Evolutionary conservation across 1,140 invertebrate species (phyloP).

Genomic region (Achatina immaculata): DNA sequence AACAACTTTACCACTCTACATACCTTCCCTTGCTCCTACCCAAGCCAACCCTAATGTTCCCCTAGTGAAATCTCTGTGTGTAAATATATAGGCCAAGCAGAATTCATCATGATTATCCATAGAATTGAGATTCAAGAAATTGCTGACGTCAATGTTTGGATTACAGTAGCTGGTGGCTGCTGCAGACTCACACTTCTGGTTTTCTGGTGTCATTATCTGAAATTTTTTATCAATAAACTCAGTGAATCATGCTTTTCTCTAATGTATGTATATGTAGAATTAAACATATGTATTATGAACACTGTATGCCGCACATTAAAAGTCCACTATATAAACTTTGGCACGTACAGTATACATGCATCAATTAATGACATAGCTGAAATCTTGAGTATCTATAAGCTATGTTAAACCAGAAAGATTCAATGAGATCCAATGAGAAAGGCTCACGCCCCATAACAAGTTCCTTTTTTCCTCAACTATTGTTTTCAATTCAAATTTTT

Average conservation of each 20-base stretch:
- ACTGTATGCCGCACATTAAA: no score
- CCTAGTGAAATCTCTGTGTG: constrained; percentile 96
- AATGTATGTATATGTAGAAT: background rate
- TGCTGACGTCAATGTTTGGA: constrained; percentile 98
- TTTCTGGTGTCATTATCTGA: constrained; percentile 72
- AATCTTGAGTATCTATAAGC: no score
- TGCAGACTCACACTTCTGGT: constrained; percentile 58
- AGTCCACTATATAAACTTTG: no score
- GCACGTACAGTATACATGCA: no score
- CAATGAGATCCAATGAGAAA: no score
- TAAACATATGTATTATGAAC: no score
- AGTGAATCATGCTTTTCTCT: background rate
- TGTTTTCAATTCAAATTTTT: no score
- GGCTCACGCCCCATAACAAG: no score
- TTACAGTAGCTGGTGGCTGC: constrained; percentile 90
- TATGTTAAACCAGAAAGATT: no score
- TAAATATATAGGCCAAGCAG: constrained; percentile 98
- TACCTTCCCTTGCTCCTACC: constrained; percentile 85
- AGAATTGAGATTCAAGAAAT: constrained; percentile 98
- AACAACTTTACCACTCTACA: constrained; percentile 68
- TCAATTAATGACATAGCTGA: no score
- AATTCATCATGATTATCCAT: constrained; percentile 97
- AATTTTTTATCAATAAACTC: constrained; percentile 32
- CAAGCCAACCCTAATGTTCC: constrained; percentile 97
- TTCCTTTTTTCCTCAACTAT: no score